Conservation (phyloP, 2,797 vertebrate species). For the Adrianichthys oophorus region DNA sequence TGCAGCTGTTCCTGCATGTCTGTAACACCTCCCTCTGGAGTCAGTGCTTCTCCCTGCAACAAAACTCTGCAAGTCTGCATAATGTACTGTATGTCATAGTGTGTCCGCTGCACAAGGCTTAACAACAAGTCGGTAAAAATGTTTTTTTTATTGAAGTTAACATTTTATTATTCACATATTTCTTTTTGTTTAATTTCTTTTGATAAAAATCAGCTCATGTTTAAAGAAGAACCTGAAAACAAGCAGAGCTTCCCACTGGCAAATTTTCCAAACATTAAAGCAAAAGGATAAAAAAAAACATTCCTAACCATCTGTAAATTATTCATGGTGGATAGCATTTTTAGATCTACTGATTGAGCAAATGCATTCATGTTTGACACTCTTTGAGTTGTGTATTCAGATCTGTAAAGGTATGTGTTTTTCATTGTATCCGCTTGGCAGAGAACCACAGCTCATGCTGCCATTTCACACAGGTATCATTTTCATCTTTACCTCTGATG, state of each 20-base stretch:
- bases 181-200: no score
- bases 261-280: slow-evolving; percentile 28
- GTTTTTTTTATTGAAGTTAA: no score
- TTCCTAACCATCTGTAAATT: slow-evolving; percentile 49
- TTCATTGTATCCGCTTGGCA: slow-evolving; percentile 43
- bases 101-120: no score
- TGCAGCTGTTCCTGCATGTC: no score
- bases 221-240: slow-evolving; percentile 5
- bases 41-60: no score
- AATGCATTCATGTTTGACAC: slow-evolving; percentile 33
- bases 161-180: no score
- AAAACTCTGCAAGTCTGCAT: no score
- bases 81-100: no score
- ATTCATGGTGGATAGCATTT: slow-evolving; percentile 51
- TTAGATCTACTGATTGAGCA: slow-evolving; percentile 49
- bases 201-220: no score
- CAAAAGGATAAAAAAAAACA: slow-evolving; percentile 10
- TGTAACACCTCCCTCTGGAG: no score
- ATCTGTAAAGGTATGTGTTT: slow-evolving; percentile 36
- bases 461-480: slow-evolving; percentile 22
- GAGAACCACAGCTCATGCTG: slow-evolving; percentile 29
- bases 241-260: slow-evolving; percentile 13
- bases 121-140: no score
- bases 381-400: slow-evolving; percentile 32
- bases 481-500: slow-evolving; percentile 33